A percentile compares a stretch with the other conserved stretches of the same genome.
Evolutionary conservation across 1,140 invertebrate species (phyloP).

Genomic region (Drosophila gunungcola): DNA sequence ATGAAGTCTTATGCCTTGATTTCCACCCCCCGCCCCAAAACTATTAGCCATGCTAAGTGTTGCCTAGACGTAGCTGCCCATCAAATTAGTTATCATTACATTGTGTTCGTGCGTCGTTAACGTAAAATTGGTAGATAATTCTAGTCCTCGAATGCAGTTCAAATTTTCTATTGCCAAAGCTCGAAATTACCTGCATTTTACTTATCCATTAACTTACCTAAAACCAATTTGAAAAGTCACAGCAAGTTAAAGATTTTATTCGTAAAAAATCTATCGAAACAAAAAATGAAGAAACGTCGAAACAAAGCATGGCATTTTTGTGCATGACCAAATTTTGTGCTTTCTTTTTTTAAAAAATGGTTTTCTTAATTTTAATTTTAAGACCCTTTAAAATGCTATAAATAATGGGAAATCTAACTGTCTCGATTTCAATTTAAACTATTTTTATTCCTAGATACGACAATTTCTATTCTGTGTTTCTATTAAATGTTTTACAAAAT

Average conservation of each 20-base stretch:
- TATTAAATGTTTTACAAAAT: too few species aligned
- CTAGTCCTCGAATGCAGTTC: slow-evolving; percentile 35
- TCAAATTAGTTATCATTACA: slow-evolving; percentile 35
- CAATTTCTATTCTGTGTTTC: too few species aligned
- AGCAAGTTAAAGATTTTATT: slow-evolving; percentile 26
- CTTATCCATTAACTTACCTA: slow-evolving; percentile 30
- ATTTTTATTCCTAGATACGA: too few species aligned
- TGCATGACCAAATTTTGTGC: slow-evolving; percentile 73
- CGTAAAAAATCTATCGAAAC: slow-evolving; percentile 1
- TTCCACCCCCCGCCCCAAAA: neutral
- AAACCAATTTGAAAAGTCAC: slow-evolving; percentile 52
- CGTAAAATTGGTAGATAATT: slow-evolving; percentile 34
- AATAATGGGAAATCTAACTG: slow-evolving; percentile 10
- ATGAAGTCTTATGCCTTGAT: slow-evolving; percentile 5
- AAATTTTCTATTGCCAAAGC: slow-evolving; percentile 20
- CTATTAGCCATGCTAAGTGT: slow-evolving; percentile 39
- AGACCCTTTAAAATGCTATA: neutral
- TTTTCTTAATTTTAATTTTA: slow-evolving; percentile 7
- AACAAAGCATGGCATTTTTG: slow-evolving; percentile 84
- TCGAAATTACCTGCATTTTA: slow-evolving; percentile 50
- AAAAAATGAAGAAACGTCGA: slow-evolving; percentile 44
- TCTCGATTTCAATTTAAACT: too few species aligned
- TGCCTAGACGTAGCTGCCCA: slow-evolving; percentile 39
- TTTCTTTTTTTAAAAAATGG: slow-evolving; percentile 10
- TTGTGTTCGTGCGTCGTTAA: slow-evolving; percentile 38